Evolutionary conservation across 2,888 invertebrate genomes (phyloP).

Genomic region (Andrena bucephala): DNA sequence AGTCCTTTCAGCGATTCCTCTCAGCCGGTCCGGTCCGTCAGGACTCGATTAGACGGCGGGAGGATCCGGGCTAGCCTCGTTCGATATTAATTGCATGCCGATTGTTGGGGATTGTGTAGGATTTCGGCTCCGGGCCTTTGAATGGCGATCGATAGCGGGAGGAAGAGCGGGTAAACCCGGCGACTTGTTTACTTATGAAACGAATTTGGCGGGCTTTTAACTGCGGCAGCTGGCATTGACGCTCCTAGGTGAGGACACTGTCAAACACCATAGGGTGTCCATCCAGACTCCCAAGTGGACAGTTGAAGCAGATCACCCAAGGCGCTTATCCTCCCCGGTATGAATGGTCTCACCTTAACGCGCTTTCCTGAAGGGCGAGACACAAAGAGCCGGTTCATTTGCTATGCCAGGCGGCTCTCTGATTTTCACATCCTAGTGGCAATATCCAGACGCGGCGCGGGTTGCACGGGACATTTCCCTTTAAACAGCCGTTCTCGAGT

Average conservation of each 20-base stretch:
- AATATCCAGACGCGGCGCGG: too few species aligned
- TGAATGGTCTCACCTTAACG: too few species aligned
- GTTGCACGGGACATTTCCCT: not conserved
- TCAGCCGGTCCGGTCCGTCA: not conserved
- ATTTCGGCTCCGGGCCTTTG: not conserved
- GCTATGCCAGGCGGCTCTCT: too few species aligned
- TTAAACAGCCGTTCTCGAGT: not conserved
- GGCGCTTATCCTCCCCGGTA: too few species aligned
- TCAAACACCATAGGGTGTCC: not conserved
- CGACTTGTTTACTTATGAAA: constrained; percentile 1
- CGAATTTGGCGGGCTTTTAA: not conserved
- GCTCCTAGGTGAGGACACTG: not conserved
- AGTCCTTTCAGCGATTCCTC: constrained; percentile 12
- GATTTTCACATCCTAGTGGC: too few species aligned
- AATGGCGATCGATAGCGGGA: constrained; percentile 2
- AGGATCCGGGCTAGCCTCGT: constrained; percentile 18
- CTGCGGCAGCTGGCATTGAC: not conserved
- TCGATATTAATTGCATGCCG: constrained; percentile 36
- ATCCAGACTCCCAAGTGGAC: too few species aligned
- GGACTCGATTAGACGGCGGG: constrained; percentile 7
- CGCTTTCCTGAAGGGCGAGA: too few species aligned
- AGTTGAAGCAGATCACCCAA: too few species aligned
- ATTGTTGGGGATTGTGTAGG: constrained; percentile 1
- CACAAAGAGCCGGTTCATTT: too few species aligned
- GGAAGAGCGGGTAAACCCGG: not conserved